phyloP scores from a whole-genome alignment of 2,113 vertebrate genomes.

The Planiliza haematocheilus region DNA sequence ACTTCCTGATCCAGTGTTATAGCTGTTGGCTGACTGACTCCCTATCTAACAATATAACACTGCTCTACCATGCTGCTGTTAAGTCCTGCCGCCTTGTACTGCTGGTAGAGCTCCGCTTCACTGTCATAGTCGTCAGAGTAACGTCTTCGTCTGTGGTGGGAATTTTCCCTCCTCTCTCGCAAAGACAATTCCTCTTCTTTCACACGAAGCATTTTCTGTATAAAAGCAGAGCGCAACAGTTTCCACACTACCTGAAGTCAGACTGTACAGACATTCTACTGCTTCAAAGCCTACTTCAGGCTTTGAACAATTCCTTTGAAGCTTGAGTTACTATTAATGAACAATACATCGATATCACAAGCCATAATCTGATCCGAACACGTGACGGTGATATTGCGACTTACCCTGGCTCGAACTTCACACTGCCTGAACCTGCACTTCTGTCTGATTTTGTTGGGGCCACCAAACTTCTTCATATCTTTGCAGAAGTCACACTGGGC shows the following conservation, averaged over 20 bases:
- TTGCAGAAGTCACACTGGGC: slow-evolving; percentile 96
- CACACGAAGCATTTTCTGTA: slow-evolving; percentile 91
- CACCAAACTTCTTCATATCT: slow-evolving; percentile 99
- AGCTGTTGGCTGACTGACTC: neutral
- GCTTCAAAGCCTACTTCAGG: neutral
- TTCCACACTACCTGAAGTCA: neutral
- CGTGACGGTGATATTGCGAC: slow-evolving; percentile 19
- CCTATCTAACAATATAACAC: no score
- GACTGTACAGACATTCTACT: neutral
- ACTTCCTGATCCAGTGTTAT: neutral
- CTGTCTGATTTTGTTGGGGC: slow-evolving; percentile 96
- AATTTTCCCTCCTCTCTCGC: slow-evolving; percentile 87
- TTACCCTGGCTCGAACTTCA: slow-evolving; percentile 92
- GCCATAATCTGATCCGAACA: neutral
- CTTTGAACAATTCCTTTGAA: neutral
- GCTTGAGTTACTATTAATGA: no score
- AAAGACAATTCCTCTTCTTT: slow-evolving; percentile 86
- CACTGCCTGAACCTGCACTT: slow-evolving; percentile 95
- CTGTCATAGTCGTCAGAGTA: slow-evolving; percentile 90
- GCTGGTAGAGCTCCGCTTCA: slow-evolving; percentile 89
- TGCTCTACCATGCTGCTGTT: slow-evolving; percentile 83
- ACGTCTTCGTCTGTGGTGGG: slow-evolving; percentile 83
- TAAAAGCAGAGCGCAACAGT: slow-evolving; percentile 23
- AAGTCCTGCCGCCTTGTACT: slow-evolving; percentile 87
- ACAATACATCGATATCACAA: neutral